These are phyloP conservation scores for Pachyramphus minor DNA, from an alignment of 2,113 vertebrate genomes.

Conservation along the genomic window DNA sequence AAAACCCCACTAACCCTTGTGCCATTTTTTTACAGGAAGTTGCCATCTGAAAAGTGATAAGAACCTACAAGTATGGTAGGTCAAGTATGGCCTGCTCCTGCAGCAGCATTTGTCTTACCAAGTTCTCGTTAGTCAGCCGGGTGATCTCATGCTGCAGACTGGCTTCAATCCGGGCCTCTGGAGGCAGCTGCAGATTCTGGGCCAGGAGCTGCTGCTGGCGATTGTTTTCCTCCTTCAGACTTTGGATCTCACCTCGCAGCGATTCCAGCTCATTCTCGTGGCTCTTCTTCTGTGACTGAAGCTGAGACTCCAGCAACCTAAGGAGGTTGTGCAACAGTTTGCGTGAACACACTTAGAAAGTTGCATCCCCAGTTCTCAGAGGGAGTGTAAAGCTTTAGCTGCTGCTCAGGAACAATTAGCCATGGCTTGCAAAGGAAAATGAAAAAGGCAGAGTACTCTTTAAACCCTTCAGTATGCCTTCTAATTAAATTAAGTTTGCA, in stretches of 20 bases:
- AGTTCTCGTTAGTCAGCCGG: constrained; percentile 93
- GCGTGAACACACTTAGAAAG: neutral
- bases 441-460: constrained; percentile 29
- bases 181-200: constrained; percentile 96
- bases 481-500: constrained; percentile 35
- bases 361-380: neutral
- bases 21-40: neutral
- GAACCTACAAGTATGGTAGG: neutral
- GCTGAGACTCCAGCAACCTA: constrained; percentile 93
- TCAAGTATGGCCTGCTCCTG: accelerated
- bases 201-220: constrained; percentile 96
- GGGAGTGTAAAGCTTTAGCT: constrained; percentile 43
- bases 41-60: neutral
- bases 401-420: constrained; percentile 25
- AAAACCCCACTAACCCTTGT: neutral
- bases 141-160: constrained; percentile 98
- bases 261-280: constrained; percentile 88
- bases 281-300: constrained; percentile 89
- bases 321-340: neutral
- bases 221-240: constrained; percentile 94
- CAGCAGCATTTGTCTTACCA: constrained; percentile 73
- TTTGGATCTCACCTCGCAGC: constrained; percentile 90
- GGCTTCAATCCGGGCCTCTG: constrained; percentile 94
- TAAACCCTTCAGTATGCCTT: constrained; percentile 52
- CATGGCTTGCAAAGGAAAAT: constrained; percentile 46